Evolutionary conservation across 2,888 invertebrate genomes (phyloP), one percentile per base, ranked within the genome.

Genomic region (Bugula neritina): DNA sequence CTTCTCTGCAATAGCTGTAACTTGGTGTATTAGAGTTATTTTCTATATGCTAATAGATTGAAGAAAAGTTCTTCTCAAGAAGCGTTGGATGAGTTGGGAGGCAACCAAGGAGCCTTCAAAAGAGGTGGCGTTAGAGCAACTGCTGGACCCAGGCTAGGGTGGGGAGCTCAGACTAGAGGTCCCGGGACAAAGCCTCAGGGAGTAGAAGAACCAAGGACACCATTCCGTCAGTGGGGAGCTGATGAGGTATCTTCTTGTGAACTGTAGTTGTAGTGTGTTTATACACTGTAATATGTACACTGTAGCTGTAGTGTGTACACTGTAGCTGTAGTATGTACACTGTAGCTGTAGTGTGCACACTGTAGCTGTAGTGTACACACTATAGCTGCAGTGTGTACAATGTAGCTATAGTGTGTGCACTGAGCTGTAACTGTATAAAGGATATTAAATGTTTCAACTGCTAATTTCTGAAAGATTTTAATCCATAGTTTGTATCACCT

Each of bases 101-200:
- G 31, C 27, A 63, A 25, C 27, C 43, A 43, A 43, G 27, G 34
- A 25, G 63, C 63, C 17, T 90, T 90, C 78, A 88, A 88, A 74
- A 87, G 92, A 69, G 86, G 86, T 25, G 90, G 90, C 1, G 86
- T 90, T 27, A 84, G 92, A 76, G 90, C 90, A 17, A 91, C 91
- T n/a, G 89, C 90, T 73, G 88, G 89, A 54, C 88, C 90, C 52
- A 86, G 92, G 72, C 87, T 91, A 25, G 84, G 83, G 71, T 90
- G 89, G 63, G 63, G 63, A 13, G 29, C 63, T 63, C 63, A 63
- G 13, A 31, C 31, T 31, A 2, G 63, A 31, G 27, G 31, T 31
- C 27, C 63, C 10, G 63, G 29, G 10, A 27, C 27, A 25, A 21
- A 31, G 10, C 2, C n/a, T 10, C 63, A 63, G 5, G 63, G 63